phyloP scores from a whole-genome alignment of 2,888 invertebrate genomes.

The Sinotaia quadrata region DNA sequence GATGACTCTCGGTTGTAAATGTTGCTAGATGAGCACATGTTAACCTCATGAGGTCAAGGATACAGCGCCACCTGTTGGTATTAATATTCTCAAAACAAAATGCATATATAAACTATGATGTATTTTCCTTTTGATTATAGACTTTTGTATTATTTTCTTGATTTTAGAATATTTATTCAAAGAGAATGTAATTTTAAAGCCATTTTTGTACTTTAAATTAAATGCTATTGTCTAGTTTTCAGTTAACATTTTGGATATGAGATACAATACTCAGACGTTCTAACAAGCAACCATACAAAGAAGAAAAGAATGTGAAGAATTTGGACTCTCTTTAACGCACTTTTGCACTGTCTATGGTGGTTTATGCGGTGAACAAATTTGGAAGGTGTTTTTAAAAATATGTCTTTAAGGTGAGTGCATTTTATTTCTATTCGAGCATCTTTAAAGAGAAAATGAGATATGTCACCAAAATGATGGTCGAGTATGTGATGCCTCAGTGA shows the following conservation, averaged over 20 bases:
- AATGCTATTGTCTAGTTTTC: too few species aligned
- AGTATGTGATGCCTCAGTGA: not conserved
- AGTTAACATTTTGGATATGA: too few species aligned
- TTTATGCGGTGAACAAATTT: conserved; percentile 10
- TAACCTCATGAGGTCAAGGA: conserved; percentile 17
- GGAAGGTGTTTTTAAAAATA: conserved; percentile 1
- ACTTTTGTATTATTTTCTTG: not conserved
- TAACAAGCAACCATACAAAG: conserved; percentile 49
- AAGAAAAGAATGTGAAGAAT: conserved; percentile 64
- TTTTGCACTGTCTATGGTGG: conserved; percentile 20
- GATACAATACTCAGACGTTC: conserved; percentile 18
- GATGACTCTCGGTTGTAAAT: too few species aligned
- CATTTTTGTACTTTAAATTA: too few species aligned
- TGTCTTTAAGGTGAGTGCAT: not conserved
- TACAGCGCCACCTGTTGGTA: conserved; percentile 30
- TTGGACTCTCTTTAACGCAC: conserved; percentile 39
- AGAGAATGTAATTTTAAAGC: too few species aligned
- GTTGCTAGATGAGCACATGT: conserved; percentile 28
- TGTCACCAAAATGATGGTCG: not conserved
- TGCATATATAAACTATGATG: not conserved
- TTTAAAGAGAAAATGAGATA: not conserved
- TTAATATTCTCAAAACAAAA: conserved; percentile 11
- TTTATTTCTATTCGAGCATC: not conserved
- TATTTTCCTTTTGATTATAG: not conserved
- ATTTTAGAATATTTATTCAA: too few species aligned